Evolutionary conservation across 2,113 vertebrate genomes (phyloP).

Genomic region (Piprites chloris): DNA sequence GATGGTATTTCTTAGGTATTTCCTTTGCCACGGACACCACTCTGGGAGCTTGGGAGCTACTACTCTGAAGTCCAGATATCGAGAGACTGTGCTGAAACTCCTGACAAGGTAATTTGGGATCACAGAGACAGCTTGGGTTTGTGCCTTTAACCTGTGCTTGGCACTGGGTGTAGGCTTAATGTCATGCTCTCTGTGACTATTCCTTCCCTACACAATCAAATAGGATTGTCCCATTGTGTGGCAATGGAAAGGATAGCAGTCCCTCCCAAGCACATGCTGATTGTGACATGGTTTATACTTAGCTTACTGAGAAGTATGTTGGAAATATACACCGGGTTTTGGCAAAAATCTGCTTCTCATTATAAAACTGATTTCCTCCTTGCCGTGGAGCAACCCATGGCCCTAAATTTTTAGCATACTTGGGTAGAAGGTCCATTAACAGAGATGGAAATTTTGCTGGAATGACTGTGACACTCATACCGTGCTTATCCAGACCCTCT

Average conservation of each 20-base stretch:
- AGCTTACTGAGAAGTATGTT: neutral
- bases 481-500: neutral
- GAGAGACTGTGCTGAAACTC: neutral
- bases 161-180: neutral
- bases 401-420: neutral
- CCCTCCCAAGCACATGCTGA: neutral
- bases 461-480: neutral
- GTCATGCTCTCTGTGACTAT: neutral
- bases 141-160: neutral
- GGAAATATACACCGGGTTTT: neutral
- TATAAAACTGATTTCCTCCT: neutral
- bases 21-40: neutral
- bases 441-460: neutral
- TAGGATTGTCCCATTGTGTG: neutral
- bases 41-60: neutral
- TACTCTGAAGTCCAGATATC: neutral
- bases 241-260: neutral
- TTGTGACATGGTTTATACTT: fast-evolving
- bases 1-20: neutral
- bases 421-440: neutral
- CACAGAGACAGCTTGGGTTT: neutral
- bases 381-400: neutral
- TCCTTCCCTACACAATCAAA: neutral
- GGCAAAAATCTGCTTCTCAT: neutral
- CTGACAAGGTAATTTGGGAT: neutral